Conservation (phyloP, 2,888 invertebrate species). For the Halocaridina rubra region DNA sequence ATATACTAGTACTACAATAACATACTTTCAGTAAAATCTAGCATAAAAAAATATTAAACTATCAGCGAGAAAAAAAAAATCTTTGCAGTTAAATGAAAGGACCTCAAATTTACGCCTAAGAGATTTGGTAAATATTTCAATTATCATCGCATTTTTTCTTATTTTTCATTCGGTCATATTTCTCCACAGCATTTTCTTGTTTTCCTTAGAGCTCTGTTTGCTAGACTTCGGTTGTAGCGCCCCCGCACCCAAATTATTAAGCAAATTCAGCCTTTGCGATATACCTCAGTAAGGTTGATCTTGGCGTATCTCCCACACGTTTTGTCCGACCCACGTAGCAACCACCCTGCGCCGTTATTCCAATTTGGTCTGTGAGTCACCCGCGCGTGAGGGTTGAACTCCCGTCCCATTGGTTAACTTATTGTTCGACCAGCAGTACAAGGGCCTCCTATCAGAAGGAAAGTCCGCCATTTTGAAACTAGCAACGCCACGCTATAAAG, state of each 20-base stretch:
- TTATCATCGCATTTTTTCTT: constrained; percentile 36
- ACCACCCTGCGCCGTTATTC: constrained; percentile 57
- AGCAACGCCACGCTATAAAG: constrained; percentile 19
- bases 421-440: constrained; percentile 55
- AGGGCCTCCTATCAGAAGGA: constrained; percentile 29
- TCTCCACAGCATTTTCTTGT: constrained; percentile 55
- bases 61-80: too few relatives aligned
- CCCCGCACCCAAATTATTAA: constrained; percentile 28
- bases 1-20: too few relatives aligned
- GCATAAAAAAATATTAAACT: too few relatives aligned
- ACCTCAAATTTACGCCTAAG: neutral
- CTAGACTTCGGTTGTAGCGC: constrained; percentile 56
- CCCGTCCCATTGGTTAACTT: constrained; percentile 60
- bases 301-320: constrained; percentile 27
- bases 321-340: constrained; percentile 60
- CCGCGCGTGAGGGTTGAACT: constrained; percentile 60
- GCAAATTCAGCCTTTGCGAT: constrained; percentile 11
- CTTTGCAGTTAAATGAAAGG: neutral
- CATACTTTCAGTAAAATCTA: too few relatives aligned
- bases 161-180: constrained; percentile 56
- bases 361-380: constrained; percentile 60
- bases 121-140: too few relatives aligned
- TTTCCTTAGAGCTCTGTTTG: constrained; percentile 57
- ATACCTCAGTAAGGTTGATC: neutral
- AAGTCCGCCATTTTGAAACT: constrained; percentile 22